Conservation (phyloP, 2,113 vertebrate genomes). For the Mesembrinibis cayennensis region DNA sequence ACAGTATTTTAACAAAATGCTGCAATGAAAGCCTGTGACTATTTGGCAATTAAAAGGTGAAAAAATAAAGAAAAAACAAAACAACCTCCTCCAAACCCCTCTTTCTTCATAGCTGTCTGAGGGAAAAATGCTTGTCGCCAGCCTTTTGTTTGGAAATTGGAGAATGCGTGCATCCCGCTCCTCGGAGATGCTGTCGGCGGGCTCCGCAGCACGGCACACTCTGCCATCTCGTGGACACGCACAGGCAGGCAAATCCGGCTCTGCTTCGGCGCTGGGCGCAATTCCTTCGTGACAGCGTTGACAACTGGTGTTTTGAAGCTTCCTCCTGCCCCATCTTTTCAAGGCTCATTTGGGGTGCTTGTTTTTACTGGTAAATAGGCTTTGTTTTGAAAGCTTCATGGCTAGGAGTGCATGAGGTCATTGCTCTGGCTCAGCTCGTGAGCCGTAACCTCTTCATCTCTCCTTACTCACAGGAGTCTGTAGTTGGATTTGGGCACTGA, state of each 20-base stretch:
- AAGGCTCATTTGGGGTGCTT: neutral
- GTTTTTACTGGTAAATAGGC: neutral
- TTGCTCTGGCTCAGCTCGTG: neutral
- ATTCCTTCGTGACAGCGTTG: accelerated
- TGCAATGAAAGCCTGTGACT: neutral
- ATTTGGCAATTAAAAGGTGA: neutral
- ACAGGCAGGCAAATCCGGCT: neutral
- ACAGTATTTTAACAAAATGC: neutral
- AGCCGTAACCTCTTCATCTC: neutral
- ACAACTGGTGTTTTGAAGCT: neutral
- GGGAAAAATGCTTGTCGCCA: neutral
- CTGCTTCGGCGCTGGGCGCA: accelerated
- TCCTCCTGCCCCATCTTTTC: neutral
- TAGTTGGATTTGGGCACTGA: neutral
- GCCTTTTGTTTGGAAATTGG: neutral
- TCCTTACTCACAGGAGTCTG: neutral
- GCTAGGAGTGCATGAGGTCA: neutral
- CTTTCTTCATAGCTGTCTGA: neutral
- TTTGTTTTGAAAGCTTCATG: neutral
- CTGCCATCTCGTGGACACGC: conserved; percentile 52
- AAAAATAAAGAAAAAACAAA: neutral
- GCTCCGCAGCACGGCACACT: neutral
- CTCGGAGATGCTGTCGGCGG: neutral
- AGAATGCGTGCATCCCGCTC: neutral
- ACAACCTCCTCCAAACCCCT: neutral